Evolutionary conservation across 2,888 invertebrate species (phyloP).

Genomic region (Athrips mouffetella): DNA sequence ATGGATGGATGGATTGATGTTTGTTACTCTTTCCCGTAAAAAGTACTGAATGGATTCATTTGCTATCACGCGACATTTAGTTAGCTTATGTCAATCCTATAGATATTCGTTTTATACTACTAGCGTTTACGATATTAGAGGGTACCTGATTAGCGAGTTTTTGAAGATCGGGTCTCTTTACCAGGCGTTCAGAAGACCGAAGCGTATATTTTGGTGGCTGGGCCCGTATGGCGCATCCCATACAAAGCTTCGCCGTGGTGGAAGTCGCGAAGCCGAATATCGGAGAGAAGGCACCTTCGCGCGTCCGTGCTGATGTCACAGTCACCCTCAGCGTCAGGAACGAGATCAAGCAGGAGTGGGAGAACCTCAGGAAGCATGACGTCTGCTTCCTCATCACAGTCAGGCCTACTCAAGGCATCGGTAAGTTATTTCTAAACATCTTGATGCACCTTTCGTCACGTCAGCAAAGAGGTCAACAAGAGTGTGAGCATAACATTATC

Average conservation of each 20-base stretch:
- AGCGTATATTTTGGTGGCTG: conserved; percentile 96
- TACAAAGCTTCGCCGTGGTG: conserved; percentile 94
- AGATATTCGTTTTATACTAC: too few species aligned
- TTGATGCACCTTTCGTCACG: too few species aligned
- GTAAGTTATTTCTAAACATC: conserved; percentile 67
- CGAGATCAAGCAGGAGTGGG: conserved; percentile 98
- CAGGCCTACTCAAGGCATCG: conserved; percentile 89
- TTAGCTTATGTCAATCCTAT: too few species aligned
- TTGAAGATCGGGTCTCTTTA: neutral
- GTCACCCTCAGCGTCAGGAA: conserved; percentile 93
- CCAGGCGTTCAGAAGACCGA: conserved; percentile 90
- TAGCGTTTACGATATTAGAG: too few species aligned
- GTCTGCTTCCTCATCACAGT: conserved; percentile 98
- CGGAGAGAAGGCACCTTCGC: conserved; percentile 95
- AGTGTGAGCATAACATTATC: too few species aligned
- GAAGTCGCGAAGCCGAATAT: conserved; percentile 96
- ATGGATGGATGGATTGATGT: too few species aligned
- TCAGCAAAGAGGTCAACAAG: too few species aligned
- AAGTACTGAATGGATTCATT: too few species aligned
- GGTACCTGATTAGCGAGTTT: too few species aligned
- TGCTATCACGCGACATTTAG: too few species aligned
- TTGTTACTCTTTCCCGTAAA: too few species aligned
- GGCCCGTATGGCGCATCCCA: conserved; percentile 99
- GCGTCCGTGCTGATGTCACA: conserved; percentile 96
- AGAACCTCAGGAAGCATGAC: conserved; percentile 96